Base-by-base conservation (phyloP, 2,797 vertebrate species). In the Ctenopoma kingsleyae region DNA sequence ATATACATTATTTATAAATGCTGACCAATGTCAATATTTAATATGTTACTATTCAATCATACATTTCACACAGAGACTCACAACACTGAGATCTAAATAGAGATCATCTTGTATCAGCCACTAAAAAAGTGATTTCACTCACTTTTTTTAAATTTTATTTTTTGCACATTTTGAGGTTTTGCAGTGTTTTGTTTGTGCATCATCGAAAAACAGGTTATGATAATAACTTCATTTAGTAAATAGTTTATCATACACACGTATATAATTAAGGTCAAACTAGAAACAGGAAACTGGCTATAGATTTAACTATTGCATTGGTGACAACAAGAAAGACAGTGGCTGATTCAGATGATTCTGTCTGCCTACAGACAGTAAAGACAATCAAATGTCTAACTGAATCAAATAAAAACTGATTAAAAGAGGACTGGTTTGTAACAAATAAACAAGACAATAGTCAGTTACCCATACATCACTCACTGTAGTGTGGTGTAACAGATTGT, bases 1-100 rank as follows among this genome's bases (percentile, higher is more conserved):
- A 94, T 95, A 86, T 94, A 94, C 93, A 94, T 87, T 92, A 94
- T 94, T 92, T 94, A 94, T 93, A 94, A 93, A 92, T 91, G 90
- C 88, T 92, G 91, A 87, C 83, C 86, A 70, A 91, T 91, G 87
- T 93, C 89, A 90, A 88, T 82, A 89, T 87, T 90, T 77, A 83
- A 82, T 83, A 86, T 82, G 78, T 86, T 86, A 80, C 83, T 90
- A 80, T 85, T 87, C 81, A 81, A 76, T 85, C 80, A 90, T 85
- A 84, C 83, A 84, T 78, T 83, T 90, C 85, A 91, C 83, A 91
- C 71, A 78, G 46, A 87, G 66, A 84, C 59, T 67, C 65, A 83
- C 36, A 56, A 80, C 68, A 79, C 53, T 67, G 40, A 73, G 36
- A 47, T 73, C 58, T 75, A 79, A 60, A 73, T 13, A 56, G 64